A percentile compares a stretch with the other conserved stretches of the same genome.
phyloP scores from a whole-genome alignment of 2,113 vertebrate genomes.

The Nipponia nippon region DNA sequence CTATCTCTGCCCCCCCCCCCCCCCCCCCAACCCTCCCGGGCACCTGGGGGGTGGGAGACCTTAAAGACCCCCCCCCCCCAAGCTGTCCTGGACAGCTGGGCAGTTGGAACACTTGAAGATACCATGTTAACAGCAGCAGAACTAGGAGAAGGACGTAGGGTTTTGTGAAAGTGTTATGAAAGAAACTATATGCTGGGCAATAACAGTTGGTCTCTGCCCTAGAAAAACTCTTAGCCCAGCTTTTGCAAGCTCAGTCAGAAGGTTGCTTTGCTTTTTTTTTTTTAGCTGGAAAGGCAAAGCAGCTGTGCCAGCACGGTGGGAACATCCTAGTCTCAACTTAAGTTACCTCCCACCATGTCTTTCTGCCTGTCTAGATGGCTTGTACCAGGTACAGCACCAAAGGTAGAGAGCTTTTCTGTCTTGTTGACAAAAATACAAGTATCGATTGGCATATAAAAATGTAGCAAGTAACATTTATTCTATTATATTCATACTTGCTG shows the following conservation, averaged over 20 bases:
- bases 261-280: neutral
- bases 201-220: neutral
- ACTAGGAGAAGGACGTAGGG: neutral
- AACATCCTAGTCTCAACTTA: neutral
- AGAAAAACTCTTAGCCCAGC: neutral
- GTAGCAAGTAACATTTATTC: neutral
- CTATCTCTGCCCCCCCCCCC: neutral
- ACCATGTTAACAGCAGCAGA: rapidly evolving
- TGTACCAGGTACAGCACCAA: neutral
- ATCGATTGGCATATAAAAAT: neutral
- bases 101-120: neutral
- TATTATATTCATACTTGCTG: neutral
- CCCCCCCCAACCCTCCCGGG: no score
- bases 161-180: neutral
- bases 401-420: neutral
- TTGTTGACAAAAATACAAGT: neutral
- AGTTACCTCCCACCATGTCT: neutral
- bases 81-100: neutral
- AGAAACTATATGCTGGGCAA: neutral
- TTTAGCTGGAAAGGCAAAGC: neutral
- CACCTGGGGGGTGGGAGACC: no score
- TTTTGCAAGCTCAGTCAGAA: neutral
- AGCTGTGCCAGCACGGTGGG: neutral
- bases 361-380: neutral
- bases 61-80: no score